Percentiles rank a stretch among this genome's conserved stretches.
Conservation (phyloP, 1,140 invertebrate genomes). For the Cydia pomonella region DNA sequence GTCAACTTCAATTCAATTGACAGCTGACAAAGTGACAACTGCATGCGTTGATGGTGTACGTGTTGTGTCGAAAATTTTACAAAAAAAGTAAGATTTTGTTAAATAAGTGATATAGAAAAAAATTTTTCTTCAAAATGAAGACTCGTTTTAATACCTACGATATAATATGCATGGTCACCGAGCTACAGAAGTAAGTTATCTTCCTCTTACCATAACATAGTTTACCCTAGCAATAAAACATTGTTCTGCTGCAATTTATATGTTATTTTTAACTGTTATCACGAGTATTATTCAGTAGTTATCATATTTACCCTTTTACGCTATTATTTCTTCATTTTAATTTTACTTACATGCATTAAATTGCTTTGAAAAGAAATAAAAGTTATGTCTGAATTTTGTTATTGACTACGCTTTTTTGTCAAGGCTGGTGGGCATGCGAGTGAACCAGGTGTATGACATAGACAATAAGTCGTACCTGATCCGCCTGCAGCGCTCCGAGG, state of each 20-base stretch:
- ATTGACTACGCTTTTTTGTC: constrained; percentile 45
- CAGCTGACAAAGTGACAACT: constrained; percentile 9
- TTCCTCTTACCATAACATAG: neutral
- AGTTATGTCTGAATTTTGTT: neutral
- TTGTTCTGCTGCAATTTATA: neutral
- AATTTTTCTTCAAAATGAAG: constrained; percentile 87
- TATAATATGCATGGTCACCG: constrained; percentile 91
- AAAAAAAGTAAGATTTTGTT: constrained; percentile 1
- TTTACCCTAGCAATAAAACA: constrained; percentile 16
- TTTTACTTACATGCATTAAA: neutral
- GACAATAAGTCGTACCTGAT: constrained; percentile 98
- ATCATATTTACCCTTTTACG: neutral
- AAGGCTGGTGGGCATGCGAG: constrained; percentile 94
- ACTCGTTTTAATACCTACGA: constrained; percentile 95
- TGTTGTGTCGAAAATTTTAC: neutral
- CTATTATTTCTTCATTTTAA: neutral
- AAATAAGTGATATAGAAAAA: constrained; percentile 24
- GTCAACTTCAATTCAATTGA: neutral
- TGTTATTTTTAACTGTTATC: neutral
- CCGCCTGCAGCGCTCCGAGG: constrained; percentile 89
- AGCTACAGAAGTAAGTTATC: constrained; percentile 88
- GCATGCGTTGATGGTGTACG: neutral
- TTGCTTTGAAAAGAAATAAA: constrained; percentile 10
- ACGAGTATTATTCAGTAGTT: neutral
- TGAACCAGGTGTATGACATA: constrained; percentile 98